These are phyloP conservation scores for Brachyhypopomus gauderio DNA, from an alignment of 2,113 vertebrate species.

Conservation along the genomic window DNA sequence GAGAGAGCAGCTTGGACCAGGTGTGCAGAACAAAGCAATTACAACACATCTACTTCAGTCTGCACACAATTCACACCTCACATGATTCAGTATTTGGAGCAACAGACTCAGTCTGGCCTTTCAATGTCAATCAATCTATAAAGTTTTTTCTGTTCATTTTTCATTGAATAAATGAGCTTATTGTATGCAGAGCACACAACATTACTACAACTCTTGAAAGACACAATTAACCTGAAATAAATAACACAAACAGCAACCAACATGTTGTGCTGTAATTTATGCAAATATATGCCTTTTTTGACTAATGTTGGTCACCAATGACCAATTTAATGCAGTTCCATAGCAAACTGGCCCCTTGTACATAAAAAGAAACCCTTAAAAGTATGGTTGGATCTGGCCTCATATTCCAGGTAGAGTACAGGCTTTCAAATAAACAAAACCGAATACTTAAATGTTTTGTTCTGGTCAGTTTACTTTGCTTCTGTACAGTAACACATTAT, in stretches of 20 bases:
- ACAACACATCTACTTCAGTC: constrained; percentile 12
- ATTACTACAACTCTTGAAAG: background rate
- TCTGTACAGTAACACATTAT: background rate
- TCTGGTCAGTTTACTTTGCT: background rate
- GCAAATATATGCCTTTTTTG: background rate
- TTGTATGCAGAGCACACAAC: background rate
- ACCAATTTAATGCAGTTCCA: background rate
- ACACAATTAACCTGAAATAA: too few species aligned
- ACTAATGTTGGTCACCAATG: background rate
- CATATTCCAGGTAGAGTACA: background rate
- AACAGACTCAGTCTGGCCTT: background rate
- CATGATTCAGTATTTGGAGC: constrained; percentile 6
- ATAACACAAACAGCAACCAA: background rate
- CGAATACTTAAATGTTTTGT: background rate
- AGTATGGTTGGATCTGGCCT: background rate
- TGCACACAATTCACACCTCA: constrained; percentile 20
- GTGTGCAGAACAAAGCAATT: constrained; percentile 33
- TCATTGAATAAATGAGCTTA: background rate
- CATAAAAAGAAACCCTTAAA: too few species aligned
- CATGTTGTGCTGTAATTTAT: background rate
- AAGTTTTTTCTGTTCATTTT: background rate
- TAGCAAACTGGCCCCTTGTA: too few species aligned
- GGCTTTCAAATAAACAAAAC: background rate
- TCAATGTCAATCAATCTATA: background rate
- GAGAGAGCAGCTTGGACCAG: constrained; percentile 16